A percentile compares a stretch with the other conserved stretches of the same genome.
These are phyloP conservation scores for Charaxes varanes DNA, from an alignment of 1,140 invertebrate genomes.

Conservation along the genomic window DNA sequence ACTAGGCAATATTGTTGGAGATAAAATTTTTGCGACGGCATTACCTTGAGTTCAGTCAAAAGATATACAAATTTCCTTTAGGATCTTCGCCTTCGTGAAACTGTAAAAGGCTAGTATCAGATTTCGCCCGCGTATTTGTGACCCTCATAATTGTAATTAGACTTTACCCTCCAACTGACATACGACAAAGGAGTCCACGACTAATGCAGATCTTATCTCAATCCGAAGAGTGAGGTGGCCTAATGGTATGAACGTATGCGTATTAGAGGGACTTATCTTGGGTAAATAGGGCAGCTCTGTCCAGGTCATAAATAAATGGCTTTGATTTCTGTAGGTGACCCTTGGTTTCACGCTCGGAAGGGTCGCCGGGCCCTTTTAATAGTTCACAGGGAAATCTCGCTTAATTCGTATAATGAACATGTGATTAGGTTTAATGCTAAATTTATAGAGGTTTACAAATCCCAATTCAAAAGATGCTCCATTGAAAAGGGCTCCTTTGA, in stretches of 20 bases:
- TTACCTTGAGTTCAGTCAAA: too few species aligned
- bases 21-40: too few species aligned
- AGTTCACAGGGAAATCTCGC: constrained; percentile 51
- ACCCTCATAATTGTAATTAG: constrained; percentile 52
- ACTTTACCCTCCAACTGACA: constrained; percentile 40
- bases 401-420: constrained; percentile 56
- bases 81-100: too few species aligned
- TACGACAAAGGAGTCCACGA: constrained; percentile 59
- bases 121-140: constrained; percentile 37
- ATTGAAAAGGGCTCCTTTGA: too few species aligned
- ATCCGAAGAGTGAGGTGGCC: constrained; percentile 53
- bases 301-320: constrained; percentile 67
- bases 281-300: constrained; percentile 44
- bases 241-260: constrained; percentile 42
- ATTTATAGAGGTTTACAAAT: too few species aligned
- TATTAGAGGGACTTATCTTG: constrained; percentile 56
- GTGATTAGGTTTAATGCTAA: constrained; percentile 41
- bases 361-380: constrained; percentile 55
- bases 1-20: too few species aligned
- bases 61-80: too few species aligned
- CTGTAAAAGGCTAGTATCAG: constrained; percentile 28
- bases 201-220: constrained; percentile 70
- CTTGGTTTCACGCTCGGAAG: constrained; percentile 41
- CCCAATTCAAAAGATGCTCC: too few species aligned
- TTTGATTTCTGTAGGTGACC: constrained; percentile 68